Evolutionary conservation across 1,140 invertebrate species (phyloP), one percentile per base, ranked within the genome.

Genomic region (Ceratosolen fusciceps): DNA sequence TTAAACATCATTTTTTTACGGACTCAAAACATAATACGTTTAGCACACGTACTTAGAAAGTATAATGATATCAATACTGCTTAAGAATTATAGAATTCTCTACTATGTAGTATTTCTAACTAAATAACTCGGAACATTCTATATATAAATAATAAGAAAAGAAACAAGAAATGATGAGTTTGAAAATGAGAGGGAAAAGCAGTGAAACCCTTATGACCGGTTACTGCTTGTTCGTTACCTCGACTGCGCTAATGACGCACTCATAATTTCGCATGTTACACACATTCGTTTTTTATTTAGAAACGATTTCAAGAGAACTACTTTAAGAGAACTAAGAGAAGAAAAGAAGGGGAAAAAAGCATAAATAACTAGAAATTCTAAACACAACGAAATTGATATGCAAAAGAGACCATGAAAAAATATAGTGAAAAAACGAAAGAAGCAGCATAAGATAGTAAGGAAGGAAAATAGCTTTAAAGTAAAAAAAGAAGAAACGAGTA

Each of bases 261-360:
- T 87, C 85, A 85, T 88, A 88, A 87, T 88, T 88, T 87, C 83
- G 84, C 84, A 86, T 86, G 87, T 87, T 88, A 88, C 85, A 87
- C 84, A 65, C 81, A 83, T 86, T 88, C 82, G 85, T 88, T 88
- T 86, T 87, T 88, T 87, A 88, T 88, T 87, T 86, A 86, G 84
- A 83, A 86, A 86, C 85, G 84, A 86, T 86, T 86, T 88, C 85
- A 86, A 82, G 83, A 70, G 82, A 87, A 86, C 82, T 84, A 85
- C 84, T 85, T 80, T 82, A n/a, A 76, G 16, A 29, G 74, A 68
- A 49, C 19, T 52, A 43, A 54, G 26, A 58, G 67, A 47, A 62
- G 39, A 75, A 74, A n/a, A 34, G 68, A 54, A 31, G 31, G 74
- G 39, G 21, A 67, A 58, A 72, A 76, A 29, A 58, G 72, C 26